phyloP scores from a whole-genome alignment of 2,113 vertebrate species.

The Ivindomyrus marchei region DNA sequence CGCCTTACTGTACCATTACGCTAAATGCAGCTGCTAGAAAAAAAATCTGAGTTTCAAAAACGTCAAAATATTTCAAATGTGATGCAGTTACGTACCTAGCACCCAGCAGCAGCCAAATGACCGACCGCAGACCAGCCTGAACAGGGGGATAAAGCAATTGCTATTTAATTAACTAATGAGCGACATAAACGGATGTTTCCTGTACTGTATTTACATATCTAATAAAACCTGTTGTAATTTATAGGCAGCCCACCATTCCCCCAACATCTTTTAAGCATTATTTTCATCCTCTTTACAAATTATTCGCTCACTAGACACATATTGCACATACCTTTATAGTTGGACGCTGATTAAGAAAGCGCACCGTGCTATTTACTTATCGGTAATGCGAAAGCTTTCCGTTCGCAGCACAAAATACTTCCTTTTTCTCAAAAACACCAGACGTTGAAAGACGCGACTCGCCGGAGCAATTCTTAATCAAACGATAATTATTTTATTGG shows the following conservation, averaged over 20 bases:
- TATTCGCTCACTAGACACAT: not conserved
- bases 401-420: not conserved
- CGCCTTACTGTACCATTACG: not conserved
- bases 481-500: conserved; percentile 11
- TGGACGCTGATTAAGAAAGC: not conserved
- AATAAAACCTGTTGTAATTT: not conserved
- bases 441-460: not conserved
- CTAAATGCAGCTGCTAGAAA: not conserved
- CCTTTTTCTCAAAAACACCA: not conserved
- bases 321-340: not conserved
- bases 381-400: not conserved
- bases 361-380: not conserved
- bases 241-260: not conserved
- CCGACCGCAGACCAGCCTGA: not conserved
- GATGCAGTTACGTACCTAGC: not conserved
- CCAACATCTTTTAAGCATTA: not conserved
- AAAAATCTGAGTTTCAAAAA: not conserved
- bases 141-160: not conserved
- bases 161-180: not conserved
- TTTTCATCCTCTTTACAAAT: not conserved
- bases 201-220: not conserved
- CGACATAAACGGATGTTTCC: not conserved
- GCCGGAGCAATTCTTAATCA: not conserved
- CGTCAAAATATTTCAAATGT: not conserved
- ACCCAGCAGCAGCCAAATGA: not conserved